These are phyloP conservation scores for chimpanzee (Pan troglodytes) DNA, from an alignment of 2,113 vertebrate genomes.

Conservation along the genomic window DNA sequence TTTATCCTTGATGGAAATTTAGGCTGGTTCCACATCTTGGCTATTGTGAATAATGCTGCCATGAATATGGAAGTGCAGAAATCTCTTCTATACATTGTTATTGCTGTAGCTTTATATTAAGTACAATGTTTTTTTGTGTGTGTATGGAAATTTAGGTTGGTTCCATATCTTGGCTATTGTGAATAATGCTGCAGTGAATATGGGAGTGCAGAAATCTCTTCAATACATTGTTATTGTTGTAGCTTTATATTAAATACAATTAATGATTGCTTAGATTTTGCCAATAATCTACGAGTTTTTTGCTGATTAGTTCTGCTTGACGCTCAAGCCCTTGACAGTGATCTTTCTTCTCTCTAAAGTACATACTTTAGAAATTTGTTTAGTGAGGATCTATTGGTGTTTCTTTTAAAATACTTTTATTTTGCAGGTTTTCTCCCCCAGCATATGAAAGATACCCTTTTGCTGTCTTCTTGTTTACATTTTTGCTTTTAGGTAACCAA, in stretches of 20 bases:
- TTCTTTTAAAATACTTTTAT: constrained; percentile 9
- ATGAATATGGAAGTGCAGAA: not conserved
- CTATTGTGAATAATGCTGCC: not conserved
- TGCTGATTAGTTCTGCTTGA: not conserved
- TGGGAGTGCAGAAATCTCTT: no score
- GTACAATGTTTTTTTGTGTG: no score
- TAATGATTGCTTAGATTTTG: not conserved
- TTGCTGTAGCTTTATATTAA: not conserved
- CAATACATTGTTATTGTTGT: not conserved
- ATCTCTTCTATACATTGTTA: not conserved
- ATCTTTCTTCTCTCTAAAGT: not conserved
- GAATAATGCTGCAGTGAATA: no score
- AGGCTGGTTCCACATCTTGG: not conserved
- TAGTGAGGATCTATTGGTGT: not conserved
- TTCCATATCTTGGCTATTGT: no score
- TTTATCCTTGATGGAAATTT: not conserved
- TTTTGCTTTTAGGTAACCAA: not conserved
- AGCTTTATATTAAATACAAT: not conserved
- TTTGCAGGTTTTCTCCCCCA: not conserved
- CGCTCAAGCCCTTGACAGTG: not conserved
- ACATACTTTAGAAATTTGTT: not conserved
- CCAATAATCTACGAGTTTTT: not conserved
- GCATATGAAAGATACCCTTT: not conserved
- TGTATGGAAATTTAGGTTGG: no score
- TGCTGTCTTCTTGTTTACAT: not conserved